Conservation (phyloP, 2,113 vertebrate genomes). For the Geothlypis trichas region DNA sequence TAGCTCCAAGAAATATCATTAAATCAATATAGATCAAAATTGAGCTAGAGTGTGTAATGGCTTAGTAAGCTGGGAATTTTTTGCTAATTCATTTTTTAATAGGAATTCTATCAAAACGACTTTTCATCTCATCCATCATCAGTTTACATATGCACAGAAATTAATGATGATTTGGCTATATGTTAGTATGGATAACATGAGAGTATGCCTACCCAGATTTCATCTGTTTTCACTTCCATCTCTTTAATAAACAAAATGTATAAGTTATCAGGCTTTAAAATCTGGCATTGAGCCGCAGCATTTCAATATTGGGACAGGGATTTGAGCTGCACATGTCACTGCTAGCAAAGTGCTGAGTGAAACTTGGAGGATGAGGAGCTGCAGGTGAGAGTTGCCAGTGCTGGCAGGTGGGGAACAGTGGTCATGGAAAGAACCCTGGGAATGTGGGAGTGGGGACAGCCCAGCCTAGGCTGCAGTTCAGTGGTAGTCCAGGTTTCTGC, state of each 20-base stretch:
- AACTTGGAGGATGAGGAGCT: neutral
- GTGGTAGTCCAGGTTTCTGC: neutral
- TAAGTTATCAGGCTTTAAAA: neutral
- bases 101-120: neutral
- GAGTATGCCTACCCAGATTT: neutral
- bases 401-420: neutral
- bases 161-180: neutral
- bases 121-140: neutral
- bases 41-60: neutral
- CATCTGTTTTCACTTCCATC: neutral
- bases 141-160: neutral
- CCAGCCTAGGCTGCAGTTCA: neutral
- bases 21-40: constrained; percentile 2
- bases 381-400: neutral
- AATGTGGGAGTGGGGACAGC: neutral
- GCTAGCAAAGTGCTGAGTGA: neutral
- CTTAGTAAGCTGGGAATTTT: neutral
- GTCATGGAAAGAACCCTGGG: rapidly evolving
- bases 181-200: neutral
- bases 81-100: neutral
- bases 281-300: rapidly evolving
- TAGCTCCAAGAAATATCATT: neutral
- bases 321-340: neutral
- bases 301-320: neutral
- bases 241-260: neutral